Evolutionary conservation across 1,140 invertebrate species (phyloP).

Genomic region (Hydropsyche tenuis): DNA sequence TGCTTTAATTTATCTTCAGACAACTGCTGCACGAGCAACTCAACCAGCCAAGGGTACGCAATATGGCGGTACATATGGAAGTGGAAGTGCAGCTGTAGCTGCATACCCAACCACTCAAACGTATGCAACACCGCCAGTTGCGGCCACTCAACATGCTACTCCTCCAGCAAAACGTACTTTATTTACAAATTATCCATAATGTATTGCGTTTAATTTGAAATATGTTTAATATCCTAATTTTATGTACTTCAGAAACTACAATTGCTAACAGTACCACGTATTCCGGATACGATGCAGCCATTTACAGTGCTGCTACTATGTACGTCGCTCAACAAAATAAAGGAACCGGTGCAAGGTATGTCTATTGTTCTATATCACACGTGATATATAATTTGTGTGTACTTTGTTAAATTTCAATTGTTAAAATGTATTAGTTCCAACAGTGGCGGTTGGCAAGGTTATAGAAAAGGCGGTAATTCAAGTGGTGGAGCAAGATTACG

Average conservation of each 20-base stretch:
- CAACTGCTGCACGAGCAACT: constrained; percentile 49
- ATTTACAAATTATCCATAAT: no score
- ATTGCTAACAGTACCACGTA: constrained; percentile 72
- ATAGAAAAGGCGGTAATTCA: constrained; percentile 72
- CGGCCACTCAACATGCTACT: constrained; percentile 56
- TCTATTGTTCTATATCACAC: neutral
- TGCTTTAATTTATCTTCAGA: constrained; percentile 45
- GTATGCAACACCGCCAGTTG: constrained; percentile 54
- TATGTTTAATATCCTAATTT: no score
- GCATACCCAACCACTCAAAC: constrained; percentile 55
- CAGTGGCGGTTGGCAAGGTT: constrained; percentile 72
- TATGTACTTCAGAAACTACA: constrained; percentile 60
- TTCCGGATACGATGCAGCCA: constrained; percentile 87
- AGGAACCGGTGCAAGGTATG: constrained; percentile 59
- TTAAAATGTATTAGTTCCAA: constrained; percentile 31
- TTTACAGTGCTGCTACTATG: constrained; percentile 92
- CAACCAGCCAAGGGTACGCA: constrained; percentile 55
- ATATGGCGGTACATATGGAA: constrained; percentile 57
- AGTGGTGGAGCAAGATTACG: constrained; percentile 70
- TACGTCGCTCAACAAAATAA: constrained; percentile 87
- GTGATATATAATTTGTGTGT: constrained; percentile 1
- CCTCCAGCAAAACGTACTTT: constrained; percentile 58
- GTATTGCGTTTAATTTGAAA: no score
- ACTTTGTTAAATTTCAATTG: constrained; percentile 19
- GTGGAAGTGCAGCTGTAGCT: constrained; percentile 53